These are phyloP conservation scores for Maconellicoccus hirsutus DNA, from an alignment of 1,140 invertebrate genomes.

Conservation along the genomic window DNA sequence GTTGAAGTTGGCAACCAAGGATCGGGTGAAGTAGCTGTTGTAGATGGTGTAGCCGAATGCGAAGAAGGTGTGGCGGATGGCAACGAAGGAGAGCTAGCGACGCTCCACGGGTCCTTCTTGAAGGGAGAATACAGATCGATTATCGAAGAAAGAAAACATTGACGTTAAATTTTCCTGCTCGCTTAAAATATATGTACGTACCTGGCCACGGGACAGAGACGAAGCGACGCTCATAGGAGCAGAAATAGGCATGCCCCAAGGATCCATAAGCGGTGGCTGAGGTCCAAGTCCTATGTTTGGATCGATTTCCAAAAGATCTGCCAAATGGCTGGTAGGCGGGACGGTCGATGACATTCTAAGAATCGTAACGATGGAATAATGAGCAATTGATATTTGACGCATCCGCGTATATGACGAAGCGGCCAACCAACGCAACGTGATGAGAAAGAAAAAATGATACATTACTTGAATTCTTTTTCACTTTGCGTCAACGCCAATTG, in stretches of 20 bases:
- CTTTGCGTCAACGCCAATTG: conserved; percentile 88
- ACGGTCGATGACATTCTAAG: not conserved
- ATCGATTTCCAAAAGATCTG: conserved; percentile 71
- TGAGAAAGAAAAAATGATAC: too few species aligned
- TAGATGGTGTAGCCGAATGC: conserved; percentile 23
- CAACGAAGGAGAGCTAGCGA: not conserved
- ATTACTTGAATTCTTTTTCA: conserved; percentile 77
- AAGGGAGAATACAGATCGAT: not conserved
- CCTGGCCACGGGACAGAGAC: not conserved
- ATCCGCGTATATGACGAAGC: too few species aligned
- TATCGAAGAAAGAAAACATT: too few species aligned
- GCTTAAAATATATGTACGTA: not conserved
- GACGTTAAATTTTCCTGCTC: too few species aligned
- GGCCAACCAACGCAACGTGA: too few species aligned
- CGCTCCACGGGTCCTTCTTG: not conserved
- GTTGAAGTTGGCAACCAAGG: conserved; percentile 32
- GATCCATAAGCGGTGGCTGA: conserved; percentile 36
- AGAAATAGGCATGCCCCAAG: conserved; percentile 37
- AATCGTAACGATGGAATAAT: too few species aligned
- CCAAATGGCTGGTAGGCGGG: conserved; percentile 46
- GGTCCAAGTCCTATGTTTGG: conserved; percentile 37
- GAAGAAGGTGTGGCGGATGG: conserved; percentile 6
- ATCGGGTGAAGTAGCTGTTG: conserved; percentile 29
- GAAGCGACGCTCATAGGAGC: not conserved
- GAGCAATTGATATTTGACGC: too few species aligned